Base-by-base conservation (phyloP, 1,140 invertebrate genomes). In the Anadara kagoshimensis region DNA sequence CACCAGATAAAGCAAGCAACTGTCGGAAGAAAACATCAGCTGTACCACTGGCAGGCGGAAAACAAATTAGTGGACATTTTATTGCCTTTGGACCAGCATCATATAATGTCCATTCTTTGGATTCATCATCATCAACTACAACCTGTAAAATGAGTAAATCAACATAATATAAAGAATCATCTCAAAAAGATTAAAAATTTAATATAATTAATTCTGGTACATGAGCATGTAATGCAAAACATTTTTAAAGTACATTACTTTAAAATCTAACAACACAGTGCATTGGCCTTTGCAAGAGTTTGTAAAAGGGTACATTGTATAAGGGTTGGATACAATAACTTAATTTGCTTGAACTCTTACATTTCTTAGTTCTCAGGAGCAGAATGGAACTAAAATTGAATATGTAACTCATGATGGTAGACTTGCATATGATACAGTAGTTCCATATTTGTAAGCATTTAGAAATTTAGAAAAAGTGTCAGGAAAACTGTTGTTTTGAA, bases 11-110 rank as follows among this genome's bases (percentile, higher is more conserved):
- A 18, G 93, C 91, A 71, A 96, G 90, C 24, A 97, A 91, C 90
- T 97, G 95, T 84, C 93, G 93, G 84, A 94, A 97, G 90, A 94
- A 97, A 20, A 96, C 92, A 90, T 97, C 95, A 41, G 95, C 95
- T 16, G 94, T 96, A 0, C 96, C 95, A 82, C 94, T 95, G 1
- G 95, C 95, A 49, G 96, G 95, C 51, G 95, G 95, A 73, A 97
- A 90, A 91, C 95, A 97, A 75, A 97, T 90, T 41, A 97, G 81
- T 10, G 96, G 96, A 86, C 93, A 94, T 68, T 91, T 92, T 5
- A 97, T 92, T 54, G 91, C 92, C 85, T 94, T 93, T 10, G 96
- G 95, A 51, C 95, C 95, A 70, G 94, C 94, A 88, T 97, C 96
- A 88, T 96, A 97, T 47, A 97, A 91, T 85, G 93, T 93, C 96